Evolutionary conservation across 2,888 invertebrate genomes (phyloP).

Genomic region (Norana najaformis): DNA sequence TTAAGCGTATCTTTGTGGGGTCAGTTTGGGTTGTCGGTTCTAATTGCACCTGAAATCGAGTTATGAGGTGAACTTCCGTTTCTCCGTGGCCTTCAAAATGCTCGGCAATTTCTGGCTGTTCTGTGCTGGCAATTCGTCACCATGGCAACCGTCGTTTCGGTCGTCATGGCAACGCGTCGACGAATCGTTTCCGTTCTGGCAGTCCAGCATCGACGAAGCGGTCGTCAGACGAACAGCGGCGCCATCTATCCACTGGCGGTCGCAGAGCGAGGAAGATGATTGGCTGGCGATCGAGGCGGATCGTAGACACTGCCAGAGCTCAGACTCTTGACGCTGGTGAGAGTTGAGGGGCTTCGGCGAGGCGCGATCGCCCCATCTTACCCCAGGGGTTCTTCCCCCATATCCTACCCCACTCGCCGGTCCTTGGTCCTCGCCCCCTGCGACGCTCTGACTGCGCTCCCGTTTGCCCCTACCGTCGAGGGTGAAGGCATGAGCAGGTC

Average conservation of each 20-base stretch:
- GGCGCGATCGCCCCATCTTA: background rate
- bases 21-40: background rate
- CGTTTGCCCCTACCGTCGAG: background rate
- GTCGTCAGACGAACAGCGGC: background rate
- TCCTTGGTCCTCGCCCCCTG: background rate
- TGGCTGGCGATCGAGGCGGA: background rate
- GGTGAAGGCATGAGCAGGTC: background rate
- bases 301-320: background rate
- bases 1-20: no score
- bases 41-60: background rate
- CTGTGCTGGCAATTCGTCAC: background rate
- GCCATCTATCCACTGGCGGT: background rate
- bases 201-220: background rate
- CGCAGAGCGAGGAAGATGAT: background rate
- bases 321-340: background rate
- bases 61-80: background rate
- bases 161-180: background rate
- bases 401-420: background rate
- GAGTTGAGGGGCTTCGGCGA: background rate
- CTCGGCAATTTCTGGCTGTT: background rate
- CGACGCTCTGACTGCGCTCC: background rate
- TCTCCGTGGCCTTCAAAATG: background rate
- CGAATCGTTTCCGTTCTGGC: conserved; percentile 23
- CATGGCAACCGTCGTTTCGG: background rate
- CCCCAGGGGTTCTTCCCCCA: background rate